Conservation (phyloP, 2,113 vertebrate species). For the Lepisosteus oculatus region DNA sequence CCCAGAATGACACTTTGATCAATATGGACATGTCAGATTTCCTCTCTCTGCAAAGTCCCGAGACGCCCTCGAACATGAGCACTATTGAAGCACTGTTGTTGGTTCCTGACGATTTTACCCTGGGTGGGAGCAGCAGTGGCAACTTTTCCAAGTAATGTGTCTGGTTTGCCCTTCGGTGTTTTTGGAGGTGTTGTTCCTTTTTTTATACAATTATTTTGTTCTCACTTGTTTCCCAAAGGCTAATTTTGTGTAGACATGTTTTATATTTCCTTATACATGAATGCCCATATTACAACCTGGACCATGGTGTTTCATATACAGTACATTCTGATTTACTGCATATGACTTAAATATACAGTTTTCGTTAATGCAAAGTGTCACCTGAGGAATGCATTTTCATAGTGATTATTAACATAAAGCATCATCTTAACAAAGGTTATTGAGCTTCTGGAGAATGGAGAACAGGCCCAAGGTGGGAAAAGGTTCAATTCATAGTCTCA, state of each 20-base stretch:
- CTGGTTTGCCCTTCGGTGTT: conserved; percentile 36
- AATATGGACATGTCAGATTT: conserved; percentile 89
- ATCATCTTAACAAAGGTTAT: no score
- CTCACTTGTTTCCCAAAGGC: no score
- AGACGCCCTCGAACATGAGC: conserved; percentile 67
- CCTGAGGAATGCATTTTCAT: no score
- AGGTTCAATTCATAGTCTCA: no score
- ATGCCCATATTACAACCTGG: conserved; percentile 7
- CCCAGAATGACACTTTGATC: conserved; percentile 71
- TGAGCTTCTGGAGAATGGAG: no score
- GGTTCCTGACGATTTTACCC: conserved; percentile 77
- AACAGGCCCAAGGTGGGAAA: no score
- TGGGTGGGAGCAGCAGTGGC: conserved; percentile 52
- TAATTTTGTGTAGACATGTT: no score
- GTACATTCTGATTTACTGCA: conserved; percentile 45
- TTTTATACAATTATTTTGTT: neutral
- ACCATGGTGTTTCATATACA: conserved; percentile 35
- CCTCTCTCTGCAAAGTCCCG: conserved; percentile 84
- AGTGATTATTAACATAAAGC: no score
- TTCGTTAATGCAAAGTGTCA: no score
- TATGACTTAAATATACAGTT: neutral
- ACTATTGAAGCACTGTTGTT: conserved; percentile 85
- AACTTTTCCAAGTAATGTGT: conserved; percentile 63
- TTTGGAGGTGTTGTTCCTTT: conserved; percentile 33
- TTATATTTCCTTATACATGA: no score